A percentile compares a stretch with the other conserved stretches of the same genome.
These are phyloP conservation scores for Dicrurus megarhynchus DNA, from an alignment of 2,113 vertebrate species.

Conservation along the genomic window DNA sequence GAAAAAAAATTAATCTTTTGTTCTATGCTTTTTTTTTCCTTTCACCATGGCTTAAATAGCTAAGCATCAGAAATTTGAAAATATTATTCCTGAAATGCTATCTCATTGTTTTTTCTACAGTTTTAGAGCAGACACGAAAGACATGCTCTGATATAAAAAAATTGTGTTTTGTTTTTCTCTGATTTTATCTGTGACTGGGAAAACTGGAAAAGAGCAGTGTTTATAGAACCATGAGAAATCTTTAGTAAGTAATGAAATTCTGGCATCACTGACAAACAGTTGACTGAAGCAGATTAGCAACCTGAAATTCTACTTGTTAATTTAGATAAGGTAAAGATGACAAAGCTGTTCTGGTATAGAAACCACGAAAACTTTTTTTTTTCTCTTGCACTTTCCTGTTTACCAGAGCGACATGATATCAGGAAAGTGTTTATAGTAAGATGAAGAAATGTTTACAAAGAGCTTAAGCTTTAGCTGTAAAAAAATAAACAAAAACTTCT, in stretches of 20 bases:
- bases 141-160: neutral
- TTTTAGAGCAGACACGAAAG: neutral
- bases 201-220: neutral
- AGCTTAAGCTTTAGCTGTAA: neutral
- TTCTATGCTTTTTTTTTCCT: neutral
- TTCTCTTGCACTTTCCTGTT: neutral
- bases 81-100: neutral
- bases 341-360: neutral
- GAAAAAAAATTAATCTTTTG: neutral
- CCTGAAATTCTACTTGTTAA: neutral
- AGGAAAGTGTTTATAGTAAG: neutral
- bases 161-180: neutral
- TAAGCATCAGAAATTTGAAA: neutral
- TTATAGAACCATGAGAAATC: neutral
- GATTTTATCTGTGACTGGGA: neutral
- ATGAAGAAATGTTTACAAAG: neutral
- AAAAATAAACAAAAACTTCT: neutral
- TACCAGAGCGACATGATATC: neutral
- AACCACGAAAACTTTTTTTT: neutral
- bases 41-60: neutral
- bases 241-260: neutral
- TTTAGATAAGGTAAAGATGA: neutral
- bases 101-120: neutral
- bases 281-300: neutral
- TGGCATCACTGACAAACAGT: neutral